Percentiles rank a stretch among this genome's conserved stretches.
phyloP scores from a whole-genome alignment of 2,113 vertebrate species.

The Pachyramphus minor region DNA sequence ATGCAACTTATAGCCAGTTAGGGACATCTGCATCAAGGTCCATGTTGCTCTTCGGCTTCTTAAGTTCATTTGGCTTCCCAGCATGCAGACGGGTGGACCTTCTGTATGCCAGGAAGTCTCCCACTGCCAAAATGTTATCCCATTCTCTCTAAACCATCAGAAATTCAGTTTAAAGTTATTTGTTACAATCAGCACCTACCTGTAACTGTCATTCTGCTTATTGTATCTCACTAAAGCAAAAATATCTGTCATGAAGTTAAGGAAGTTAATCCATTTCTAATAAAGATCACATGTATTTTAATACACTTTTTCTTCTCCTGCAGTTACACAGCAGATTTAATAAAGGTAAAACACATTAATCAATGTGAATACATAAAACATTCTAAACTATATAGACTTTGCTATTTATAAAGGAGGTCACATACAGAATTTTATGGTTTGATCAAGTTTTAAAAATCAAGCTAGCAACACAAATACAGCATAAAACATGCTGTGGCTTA shows the following conservation, averaged over 20 bases:
- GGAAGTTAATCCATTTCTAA: slow-evolving; percentile 61
- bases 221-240: slow-evolving; percentile 99
- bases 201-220: slow-evolving; percentile 94
- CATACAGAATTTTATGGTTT: neutral
- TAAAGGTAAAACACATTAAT: neutral
- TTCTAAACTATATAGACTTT: neutral
- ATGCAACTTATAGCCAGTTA: neutral
- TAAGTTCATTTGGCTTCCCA: neutral
- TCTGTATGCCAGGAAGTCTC: neutral
- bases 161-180: neutral
- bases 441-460: neutral
- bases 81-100: neutral
- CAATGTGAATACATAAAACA: neutral
- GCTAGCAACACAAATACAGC: neutral
- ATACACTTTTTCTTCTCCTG: neutral
- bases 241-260: slow-evolving; percentile 88
- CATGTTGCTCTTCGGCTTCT: neutral
- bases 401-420: neutral
- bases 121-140: neutral
- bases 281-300: neutral
- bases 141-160: neutral
- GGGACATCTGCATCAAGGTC: neutral
- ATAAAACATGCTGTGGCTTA: neutral
- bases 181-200: slow-evolving; percentile 73
- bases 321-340: neutral